phyloP scores from a whole-genome alignment of 1,140 invertebrate species.

The Drosophila erecta region DNA sequence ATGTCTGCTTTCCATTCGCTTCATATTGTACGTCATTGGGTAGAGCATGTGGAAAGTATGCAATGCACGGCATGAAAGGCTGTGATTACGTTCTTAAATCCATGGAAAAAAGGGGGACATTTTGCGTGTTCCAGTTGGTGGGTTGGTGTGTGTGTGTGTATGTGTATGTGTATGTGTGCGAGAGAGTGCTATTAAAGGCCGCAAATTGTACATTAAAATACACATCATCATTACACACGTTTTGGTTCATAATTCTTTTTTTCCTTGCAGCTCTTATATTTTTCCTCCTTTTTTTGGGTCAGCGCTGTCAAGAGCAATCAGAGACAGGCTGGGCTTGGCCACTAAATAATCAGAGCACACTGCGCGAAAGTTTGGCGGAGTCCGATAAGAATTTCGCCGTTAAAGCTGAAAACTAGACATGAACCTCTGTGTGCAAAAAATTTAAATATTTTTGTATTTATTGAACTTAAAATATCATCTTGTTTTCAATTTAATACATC shows the following conservation, averaged over 20 bases:
- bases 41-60: conserved; percentile 14
- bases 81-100: conserved; percentile 50
- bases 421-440: no score
- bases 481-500: no score
- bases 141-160: not conserved
- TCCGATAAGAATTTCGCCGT: no score
- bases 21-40: conserved; percentile 25
- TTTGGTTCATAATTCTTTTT: conserved; percentile 36
- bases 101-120: conserved; percentile 25
- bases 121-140: conserved; percentile 16
- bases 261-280: conserved; percentile 5
- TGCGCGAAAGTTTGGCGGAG: not conserved
- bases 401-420: no score
- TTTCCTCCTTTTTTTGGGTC: conserved; percentile 57
- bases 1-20: conserved; percentile 20
- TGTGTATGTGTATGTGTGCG: no score
- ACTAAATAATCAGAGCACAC: conserved; percentile 53
- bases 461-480: no score
- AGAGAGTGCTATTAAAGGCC: conserved; percentile 43
- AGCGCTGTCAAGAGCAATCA: conserved; percentile 61
- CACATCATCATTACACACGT: conserved; percentile 66
- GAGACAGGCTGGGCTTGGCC: conserved; percentile 47
- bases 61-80: conserved; percentile 37
- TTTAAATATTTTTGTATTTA: no score
- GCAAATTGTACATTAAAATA: conserved; percentile 60